Conservation (phyloP, 2,113 vertebrate genomes). For the Dipodomys merriami region DNA sequence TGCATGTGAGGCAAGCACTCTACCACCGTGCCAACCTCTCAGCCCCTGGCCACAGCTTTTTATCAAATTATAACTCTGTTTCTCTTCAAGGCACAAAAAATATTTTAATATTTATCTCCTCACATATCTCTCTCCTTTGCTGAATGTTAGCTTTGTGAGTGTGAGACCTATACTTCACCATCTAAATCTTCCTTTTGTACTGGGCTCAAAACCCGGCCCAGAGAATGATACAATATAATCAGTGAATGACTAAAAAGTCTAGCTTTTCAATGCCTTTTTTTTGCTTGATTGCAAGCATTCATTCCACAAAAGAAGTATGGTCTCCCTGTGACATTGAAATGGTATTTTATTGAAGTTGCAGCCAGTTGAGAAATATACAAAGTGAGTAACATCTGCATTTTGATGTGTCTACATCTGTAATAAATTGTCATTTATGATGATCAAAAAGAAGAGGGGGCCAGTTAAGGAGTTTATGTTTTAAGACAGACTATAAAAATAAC, state of each 20-base stretch:
- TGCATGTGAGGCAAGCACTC: no score
- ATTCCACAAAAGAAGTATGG: conserved; percentile 29
- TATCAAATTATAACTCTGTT: not conserved
- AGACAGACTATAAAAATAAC: conserved; percentile 59
- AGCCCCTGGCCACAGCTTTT: not conserved
- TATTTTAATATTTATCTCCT: not conserved
- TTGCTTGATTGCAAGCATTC: conserved; percentile 61
- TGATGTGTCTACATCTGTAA: conserved; percentile 31
- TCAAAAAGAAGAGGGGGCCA: conserved; percentile 58
- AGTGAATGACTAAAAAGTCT: conserved; percentile 4
- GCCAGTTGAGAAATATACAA: conserved; percentile 35
- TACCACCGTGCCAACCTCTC: not conserved
- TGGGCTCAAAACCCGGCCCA: not conserved
- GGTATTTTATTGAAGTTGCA: conserved; percentile 39
- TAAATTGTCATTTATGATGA: conserved; percentile 66
- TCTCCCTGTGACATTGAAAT: conserved; percentile 35
- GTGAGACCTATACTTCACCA: not conserved
- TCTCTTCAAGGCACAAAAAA: not conserved
- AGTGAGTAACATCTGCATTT: conserved; percentile 68
- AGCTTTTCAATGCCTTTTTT: conserved; percentile 2
- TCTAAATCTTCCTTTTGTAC: not conserved
- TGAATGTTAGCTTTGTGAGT: not conserved
- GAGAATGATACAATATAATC: not conserved
- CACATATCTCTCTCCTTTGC: not conserved
- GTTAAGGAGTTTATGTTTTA: conserved; percentile 66